Evolutionary conservation across 2,113 vertebrate species (phyloP), one percentile per base, ranked within the genome.

Genomic region (Fulmarus glacialis): DNA sequence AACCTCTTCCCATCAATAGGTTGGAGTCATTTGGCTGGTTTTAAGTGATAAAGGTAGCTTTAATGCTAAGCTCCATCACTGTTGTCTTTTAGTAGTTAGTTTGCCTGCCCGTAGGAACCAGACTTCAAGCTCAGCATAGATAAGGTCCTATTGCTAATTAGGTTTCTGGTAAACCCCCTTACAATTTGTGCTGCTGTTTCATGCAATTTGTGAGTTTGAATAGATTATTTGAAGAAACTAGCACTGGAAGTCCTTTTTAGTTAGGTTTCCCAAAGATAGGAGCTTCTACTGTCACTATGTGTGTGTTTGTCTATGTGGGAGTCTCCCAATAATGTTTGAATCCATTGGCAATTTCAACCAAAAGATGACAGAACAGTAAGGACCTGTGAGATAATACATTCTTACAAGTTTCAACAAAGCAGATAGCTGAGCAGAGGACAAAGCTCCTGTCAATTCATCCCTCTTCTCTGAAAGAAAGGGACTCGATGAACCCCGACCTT

Each of bases 191-290:
- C 45, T 6, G 6, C 34, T 66, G 11, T 84, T 22, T 82, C 71
- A 48, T 20, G 22, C 30, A 60, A 2, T 40, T 53, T 34, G 18
- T 59, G 43, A 58, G 24, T 50, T 19, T 24, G 16, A 68, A 30
- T 13, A 42, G 24, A 42, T 48, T 34, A 48, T 42, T 42, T 58
- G 36, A 75, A 68, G 10, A n/a, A 50, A 68, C 36, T 62, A 72
- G 18, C 19, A 12, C 34, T 74, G 26, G 8, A 68, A 60, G 23
- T n/a, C 0, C 1, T 18, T 79, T 82, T 56, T 52, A 63, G 34
- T 18, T 58, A 2, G 0, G 12, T 75, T 80, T 91, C n/a, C 38
- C 26, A 42, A 58, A 5, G 23, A 4, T 0, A 9, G 1, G 23
- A n/a, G 15, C 55, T 82, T 63, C 48, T 36, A 10, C 55, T 50